Base-by-base conservation (phyloP, 2,797 vertebrate genomes). In the Meriones psammophilus region DNA sequence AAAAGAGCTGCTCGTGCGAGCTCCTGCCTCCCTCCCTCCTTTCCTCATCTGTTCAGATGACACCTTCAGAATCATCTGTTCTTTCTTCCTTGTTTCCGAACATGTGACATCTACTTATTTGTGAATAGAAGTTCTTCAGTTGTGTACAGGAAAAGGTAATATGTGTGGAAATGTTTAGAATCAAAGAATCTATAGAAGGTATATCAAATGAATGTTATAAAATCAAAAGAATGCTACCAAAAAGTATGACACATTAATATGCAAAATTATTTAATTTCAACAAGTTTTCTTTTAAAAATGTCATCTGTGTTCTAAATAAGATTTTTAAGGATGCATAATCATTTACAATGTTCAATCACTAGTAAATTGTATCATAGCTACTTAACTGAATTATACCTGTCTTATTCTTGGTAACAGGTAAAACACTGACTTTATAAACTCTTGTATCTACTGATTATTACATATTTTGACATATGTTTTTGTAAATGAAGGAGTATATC, bases 1-100 rank as follows among this genome's bases (percentile, higher is more conserved):
- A 22, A 39, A 17, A 28, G 9, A 28, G n/a, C 50, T 39, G 14
- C 13, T 6, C 14, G 1, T 1, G 14, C 18, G 8, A 2, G n/a
- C n/a, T 28, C 66, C 26, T 1, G 1, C 13, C 17, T 42, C 8
- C 17, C 15, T 20, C 4, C 17, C 50, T 85, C 8, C 2, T 64
- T 66, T 18, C 20, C 4, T 33, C 56, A n/a, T 71, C 33, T 87
- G 13, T 71, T 71, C 1, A 4, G 9, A 56, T 28, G 36, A 17
- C 24, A 71, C 50, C 10, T 50, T 50, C 50, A 50, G 50, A 50
- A 8, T 71, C 7, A 13, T 33, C 33, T 69, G 71, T 1, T 7
- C 17, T 13, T 36, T 4, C 8, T n/a, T 85, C 28, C 64, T 56
- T 56, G 22, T 36, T 56, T 24, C 50, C 36, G 28, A 71, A 56